Evolutionary conservation across 1,140 invertebrate species (phyloP), one percentile per base, ranked within the genome.

Genomic region (Drosophila quadrilineata): DNA sequence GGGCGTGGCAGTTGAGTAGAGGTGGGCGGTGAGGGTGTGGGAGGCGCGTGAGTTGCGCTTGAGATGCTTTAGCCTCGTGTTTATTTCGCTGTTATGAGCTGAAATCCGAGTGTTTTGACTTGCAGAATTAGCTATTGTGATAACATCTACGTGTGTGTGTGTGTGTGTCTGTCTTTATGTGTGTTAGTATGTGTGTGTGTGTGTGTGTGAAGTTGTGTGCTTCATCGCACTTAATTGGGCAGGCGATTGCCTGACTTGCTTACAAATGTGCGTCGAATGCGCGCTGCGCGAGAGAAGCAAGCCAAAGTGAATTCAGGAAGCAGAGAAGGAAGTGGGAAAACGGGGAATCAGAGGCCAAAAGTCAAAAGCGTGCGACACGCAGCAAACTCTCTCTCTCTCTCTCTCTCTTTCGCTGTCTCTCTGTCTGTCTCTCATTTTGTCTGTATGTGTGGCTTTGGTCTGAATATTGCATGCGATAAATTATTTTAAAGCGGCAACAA

Each of bases 401-500:
- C 26, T 41, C 43, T 14, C 69, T 67, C 56, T 41, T 22, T 41
- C 43, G 16, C 46, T 12, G 36, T 57, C 50, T 31, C 71, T 70
- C 71, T 59, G 64, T 67, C 56, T 41, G 21, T 41, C 43, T 14
- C 31, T 43, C 45, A 46, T 50, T 28, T 14, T 43, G 50, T 17
- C 36, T 33, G 21, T 29, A 33, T 14, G 41, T 41, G 50, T 72
- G 26, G 3, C 35, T 24, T 16, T 48, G 50, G 62, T 59, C 60
- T 73, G 68, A 74, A 77, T 85, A 84, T 84, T 74, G 62, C 71
- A 65, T 68, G 74, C 79, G 66, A 85, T 85, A 85, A 85, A 85
- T 85, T 85, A 85, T 85, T 85, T 85, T 84, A 79, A 85, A 85
- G 67, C 67, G 67, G n/a, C 12, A n/a, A n/a, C n/a, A n/a, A n/a